These are phyloP conservation scores for Xanthorhoe designata DNA, from an alignment of 2,888 invertebrate genomes.

Conservation along the genomic window DNA sequence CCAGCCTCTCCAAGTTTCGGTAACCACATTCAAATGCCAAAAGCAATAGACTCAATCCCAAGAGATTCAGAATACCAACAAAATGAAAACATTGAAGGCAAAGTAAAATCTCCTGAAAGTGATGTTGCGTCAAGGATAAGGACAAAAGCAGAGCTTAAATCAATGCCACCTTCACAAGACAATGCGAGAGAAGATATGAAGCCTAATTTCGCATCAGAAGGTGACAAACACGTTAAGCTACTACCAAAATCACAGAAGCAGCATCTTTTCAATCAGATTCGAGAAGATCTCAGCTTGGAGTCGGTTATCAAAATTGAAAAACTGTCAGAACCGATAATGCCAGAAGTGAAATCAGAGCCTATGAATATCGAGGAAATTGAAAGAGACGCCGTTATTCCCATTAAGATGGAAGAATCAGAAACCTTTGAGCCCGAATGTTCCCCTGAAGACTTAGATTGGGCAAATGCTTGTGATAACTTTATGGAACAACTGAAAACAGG, in stretches of 20 bases:
- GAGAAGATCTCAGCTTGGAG: constrained; percentile 76
- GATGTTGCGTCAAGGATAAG: constrained; percentile 90
- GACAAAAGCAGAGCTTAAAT: constrained; percentile 94
- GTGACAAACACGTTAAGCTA: constrained; percentile 62
- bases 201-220: constrained; percentile 48
- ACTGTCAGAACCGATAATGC: constrained; percentile 72
- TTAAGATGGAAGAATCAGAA: constrained; percentile 69
- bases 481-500: constrained; percentile 90
- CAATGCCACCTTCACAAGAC: constrained; percentile 77
- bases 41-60: constrained; percentile 88
- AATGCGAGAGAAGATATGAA: constrained; percentile 58
- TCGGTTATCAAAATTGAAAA: constrained; percentile 88
- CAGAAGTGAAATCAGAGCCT: constrained; percentile 89
- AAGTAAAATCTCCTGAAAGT: constrained; percentile 75
- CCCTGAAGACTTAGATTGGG: constrained; percentile 85
- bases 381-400: constrained; percentile 82
- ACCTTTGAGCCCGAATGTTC: constrained; percentile 48
- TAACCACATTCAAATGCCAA: constrained; percentile 88
- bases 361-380: constrained; percentile 88
- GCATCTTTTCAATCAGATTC: constrained; percentile 79
- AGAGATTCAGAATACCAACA: constrained; percentile 77
- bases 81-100: constrained; percentile 61
- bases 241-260: constrained; percentile 76
- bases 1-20: constrained; percentile 55
- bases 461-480: constrained; percentile 91